Evolutionary conservation across 1,140 invertebrate genomes (phyloP).

Genomic region (Amphibalanus amphitrite): DNA sequence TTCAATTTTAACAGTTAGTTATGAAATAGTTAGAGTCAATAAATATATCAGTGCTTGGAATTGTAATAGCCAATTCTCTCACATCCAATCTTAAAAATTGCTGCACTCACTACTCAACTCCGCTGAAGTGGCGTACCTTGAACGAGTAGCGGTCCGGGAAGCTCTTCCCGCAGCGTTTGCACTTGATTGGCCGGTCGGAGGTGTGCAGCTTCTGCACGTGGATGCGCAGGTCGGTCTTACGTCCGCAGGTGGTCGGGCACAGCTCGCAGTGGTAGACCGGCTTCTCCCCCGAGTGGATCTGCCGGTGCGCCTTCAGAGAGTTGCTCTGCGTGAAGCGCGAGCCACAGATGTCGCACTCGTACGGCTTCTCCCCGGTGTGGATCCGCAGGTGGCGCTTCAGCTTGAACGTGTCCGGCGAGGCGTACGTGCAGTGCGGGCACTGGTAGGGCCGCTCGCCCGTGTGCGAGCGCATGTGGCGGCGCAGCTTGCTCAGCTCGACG

Average conservation of each 20-base stretch:
- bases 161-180: conserved; percentile 78
- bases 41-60: too few species aligned
- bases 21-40: too few species aligned
- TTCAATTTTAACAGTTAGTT: too few species aligned
- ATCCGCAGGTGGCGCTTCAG: conserved; percentile 45
- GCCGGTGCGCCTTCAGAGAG: conserved; percentile 79
- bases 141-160: conserved; percentile 62
- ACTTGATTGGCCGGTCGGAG: conserved; percentile 75
- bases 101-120: too few species aligned
- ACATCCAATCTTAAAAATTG: too few species aligned
- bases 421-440: conserved; percentile 92
- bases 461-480: conserved; percentile 82
- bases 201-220: conserved; percentile 94
- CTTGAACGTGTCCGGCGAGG: conserved; percentile 94
- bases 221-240: conserved; percentile 89
- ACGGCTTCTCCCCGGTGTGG: conserved; percentile 44
- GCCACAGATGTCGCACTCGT: conserved; percentile 41
- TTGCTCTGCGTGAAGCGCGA: conserved; percentile 89
- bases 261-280: conserved; percentile 87
- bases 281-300: conserved; percentile 88
- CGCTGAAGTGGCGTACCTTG: conserved; percentile 21
- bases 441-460: conserved; percentile 44
- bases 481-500: conserved; percentile 81
- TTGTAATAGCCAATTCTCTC: too few species aligned
- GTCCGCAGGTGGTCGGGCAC: conserved; percentile 88